Conservation (phyloP, 2,797 vertebrate species). For the Merluccius polli region DNA sequence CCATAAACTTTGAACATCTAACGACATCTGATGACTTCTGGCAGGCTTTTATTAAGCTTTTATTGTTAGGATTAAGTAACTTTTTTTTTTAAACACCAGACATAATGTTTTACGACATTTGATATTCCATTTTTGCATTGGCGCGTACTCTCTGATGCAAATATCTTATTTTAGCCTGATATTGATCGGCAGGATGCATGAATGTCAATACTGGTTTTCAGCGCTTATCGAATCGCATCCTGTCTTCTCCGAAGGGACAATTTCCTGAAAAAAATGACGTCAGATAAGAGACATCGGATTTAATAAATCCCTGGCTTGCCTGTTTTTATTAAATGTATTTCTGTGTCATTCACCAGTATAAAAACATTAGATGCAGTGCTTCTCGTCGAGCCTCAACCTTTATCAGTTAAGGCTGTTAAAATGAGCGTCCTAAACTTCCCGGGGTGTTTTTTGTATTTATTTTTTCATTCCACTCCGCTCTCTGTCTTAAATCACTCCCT, state of each 20-base stretch:
- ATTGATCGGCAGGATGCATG: neutral
- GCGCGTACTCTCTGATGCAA: neutral
- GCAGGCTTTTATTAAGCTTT: too few species aligned
- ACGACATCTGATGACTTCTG: neutral
- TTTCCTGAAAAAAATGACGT: neutral
- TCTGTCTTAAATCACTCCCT: slow-evolving; percentile 38
- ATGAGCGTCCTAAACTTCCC: neutral
- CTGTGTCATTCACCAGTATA: neutral
- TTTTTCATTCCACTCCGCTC: slow-evolving; percentile 30
- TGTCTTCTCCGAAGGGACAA: neutral
- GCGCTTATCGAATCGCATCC: neutral
- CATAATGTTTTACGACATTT: neutral
- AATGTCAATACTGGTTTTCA: neutral
- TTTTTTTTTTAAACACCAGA: neutral
- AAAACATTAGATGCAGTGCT: neutral
- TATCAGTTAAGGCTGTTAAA: neutral
- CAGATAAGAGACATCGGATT: neutral
- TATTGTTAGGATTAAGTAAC: neutral
- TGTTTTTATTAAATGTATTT: neutral
- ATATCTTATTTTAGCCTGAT: neutral
- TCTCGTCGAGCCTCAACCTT: neutral
- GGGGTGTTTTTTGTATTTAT: neutral
- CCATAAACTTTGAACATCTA: too few species aligned
- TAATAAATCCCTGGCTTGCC: neutral
- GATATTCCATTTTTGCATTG: neutral